Base-by-base conservation (phyloP, 2,113 vertebrate species). In the Limanda limanda region DNA sequence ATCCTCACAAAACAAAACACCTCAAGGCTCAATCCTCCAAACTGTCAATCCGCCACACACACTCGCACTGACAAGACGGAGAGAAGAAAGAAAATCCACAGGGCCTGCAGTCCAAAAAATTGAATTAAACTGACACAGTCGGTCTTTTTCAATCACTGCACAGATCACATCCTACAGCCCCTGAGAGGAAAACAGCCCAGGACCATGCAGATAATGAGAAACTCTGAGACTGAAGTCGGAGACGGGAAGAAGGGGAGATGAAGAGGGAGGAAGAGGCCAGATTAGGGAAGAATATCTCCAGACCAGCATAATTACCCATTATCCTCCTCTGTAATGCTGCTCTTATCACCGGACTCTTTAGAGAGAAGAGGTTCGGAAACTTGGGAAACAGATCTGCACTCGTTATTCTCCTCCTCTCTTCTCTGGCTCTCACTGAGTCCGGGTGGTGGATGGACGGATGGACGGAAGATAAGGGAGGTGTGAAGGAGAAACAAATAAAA, bases 281-380 rank as follows among this genome's bases (percentile, higher is more conserved):
- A 90, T 88, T 81, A 88, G 60, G 0, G 1, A 60, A 75, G 60
- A 66, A 59, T 84, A 87, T 89, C 87, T 81, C 54, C 74, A 73
- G 42, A 71, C 67, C 74, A 24, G 56, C 62, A 61, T 89, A 85
- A 91, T 91, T 86, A 91, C 85, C 81, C 83, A 74, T 84, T 81
- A 74, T 81, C 83, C 85, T 65, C 78, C 24, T 31, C 87, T 80
- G 85, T 85, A 76, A 85, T 68, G 27, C 66, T 25, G 57, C 59
- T 76, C 80, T 91, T 87, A 91, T 89, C 84, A 3, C 2, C 48
- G 0, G 56, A 24, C 66, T 79, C 67, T 86, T 63, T 47, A 52
- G 68, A 79, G 75, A 79, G 67, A 74, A 79, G 67, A 74, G 74
- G 57, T 31, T 31, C 31, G 31, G 31, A 31, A 84, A 76, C 71